Evolutionary conservation across 2,113 vertebrate species (phyloP).

Genomic region (Apteryx owenii): DNA sequence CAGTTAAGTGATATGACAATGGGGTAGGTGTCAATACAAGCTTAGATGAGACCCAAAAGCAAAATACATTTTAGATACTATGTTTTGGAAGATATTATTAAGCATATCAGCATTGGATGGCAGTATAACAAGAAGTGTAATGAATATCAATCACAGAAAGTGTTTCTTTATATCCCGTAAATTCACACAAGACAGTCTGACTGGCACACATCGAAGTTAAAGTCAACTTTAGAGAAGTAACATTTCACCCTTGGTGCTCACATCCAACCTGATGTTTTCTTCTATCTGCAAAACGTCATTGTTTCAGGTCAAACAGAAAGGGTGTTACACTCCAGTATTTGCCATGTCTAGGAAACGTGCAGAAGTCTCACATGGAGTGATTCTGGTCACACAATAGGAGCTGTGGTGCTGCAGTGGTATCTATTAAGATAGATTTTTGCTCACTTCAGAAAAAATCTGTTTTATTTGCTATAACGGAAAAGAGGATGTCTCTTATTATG

Average conservation of each 20-base stretch:
- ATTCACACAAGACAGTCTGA: not conserved
- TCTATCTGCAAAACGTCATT: not conserved
- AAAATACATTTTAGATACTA: not conserved
- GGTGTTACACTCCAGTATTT: not conserved
- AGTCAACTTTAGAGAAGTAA: not conserved
- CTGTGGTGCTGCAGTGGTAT: not conserved
- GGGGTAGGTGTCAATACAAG: not conserved
- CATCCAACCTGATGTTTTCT: not conserved
- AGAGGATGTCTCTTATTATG: accelerated
- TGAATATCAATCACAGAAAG: not conserved
- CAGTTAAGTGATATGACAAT: not conserved
- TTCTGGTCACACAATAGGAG: not conserved
- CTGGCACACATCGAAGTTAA: not conserved
- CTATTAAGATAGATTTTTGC: not conserved
- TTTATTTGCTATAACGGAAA: not conserved
- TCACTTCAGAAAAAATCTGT: not conserved
- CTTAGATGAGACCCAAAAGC: not conserved
- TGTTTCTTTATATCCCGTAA: not conserved
- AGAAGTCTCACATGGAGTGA: not conserved
- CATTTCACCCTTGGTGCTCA: not conserved
- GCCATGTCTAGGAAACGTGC: not conserved
- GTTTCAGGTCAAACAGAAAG: not conserved
- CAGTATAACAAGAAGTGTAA: not conserved
- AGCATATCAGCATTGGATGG: not conserved
- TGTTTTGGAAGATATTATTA: not conserved